Evolutionary conservation across 2,888 invertebrate species (phyloP).

Genomic region (Acrocera orbiculus): DNA sequence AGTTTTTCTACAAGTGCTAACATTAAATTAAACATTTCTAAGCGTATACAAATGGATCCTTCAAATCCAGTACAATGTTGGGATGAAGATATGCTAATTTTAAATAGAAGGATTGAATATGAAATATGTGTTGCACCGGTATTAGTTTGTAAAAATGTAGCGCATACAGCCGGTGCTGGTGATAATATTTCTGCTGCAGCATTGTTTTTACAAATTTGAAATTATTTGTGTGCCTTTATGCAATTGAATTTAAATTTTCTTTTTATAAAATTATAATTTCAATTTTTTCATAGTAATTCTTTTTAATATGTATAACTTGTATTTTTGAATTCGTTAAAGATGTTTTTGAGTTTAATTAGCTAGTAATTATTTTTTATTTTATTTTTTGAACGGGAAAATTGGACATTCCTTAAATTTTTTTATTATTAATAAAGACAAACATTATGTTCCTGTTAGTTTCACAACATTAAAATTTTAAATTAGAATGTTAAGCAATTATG

Average conservation of each 20-base stretch:
- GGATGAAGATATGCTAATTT: constrained; percentile 40
- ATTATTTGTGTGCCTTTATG: too few species aligned
- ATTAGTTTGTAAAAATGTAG: constrained; percentile 62
- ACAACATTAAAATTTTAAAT: too few species aligned
- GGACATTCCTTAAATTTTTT: too few species aligned
- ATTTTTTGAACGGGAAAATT: too few species aligned
- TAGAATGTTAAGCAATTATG: too few species aligned
- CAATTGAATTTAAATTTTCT: constrained; percentile 2
- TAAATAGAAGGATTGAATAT: constrained; percentile 15
- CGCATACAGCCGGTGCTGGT: constrained; percentile 70
- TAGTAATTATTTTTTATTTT: too few species aligned
- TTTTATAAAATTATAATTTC: constrained; percentile 1
- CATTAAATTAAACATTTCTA: constrained; percentile 23
- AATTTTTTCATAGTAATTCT: too few species aligned
- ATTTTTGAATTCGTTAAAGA: too few species aligned
- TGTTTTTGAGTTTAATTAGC: too few species aligned
- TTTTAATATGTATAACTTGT: too few species aligned
- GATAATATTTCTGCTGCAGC: constrained; percentile 82
- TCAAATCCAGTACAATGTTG: constrained; percentile 66
- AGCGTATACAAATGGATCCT: constrained; percentile 46
- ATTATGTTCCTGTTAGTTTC: too few species aligned
- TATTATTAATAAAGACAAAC: too few species aligned
- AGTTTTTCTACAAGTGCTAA: constrained; percentile 58
- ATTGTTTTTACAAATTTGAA: constrained; percentile 44
- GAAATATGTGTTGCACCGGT: constrained; percentile 71